Conservation (phyloP, 2,888 invertebrate species). For the Andrena bucephala region DNA sequence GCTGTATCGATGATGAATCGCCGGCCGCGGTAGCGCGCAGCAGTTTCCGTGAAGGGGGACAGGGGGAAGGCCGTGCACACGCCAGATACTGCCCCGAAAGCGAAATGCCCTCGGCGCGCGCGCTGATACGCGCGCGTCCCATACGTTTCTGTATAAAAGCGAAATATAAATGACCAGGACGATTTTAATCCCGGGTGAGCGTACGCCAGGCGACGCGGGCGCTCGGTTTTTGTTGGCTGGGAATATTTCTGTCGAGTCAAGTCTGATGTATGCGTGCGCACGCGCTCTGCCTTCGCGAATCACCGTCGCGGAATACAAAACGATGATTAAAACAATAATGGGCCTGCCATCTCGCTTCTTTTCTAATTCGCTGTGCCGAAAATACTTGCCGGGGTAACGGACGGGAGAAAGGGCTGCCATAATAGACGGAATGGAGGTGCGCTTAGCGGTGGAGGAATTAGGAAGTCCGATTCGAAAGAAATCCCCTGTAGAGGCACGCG, state of each 20-base stretch:
- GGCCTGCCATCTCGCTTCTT: not conserved
- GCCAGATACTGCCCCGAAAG: conserved; percentile 21
- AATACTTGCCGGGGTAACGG: not conserved
- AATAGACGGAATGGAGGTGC: too few species aligned
- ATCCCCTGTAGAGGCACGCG: not conserved
- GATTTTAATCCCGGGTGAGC: conserved; percentile 38
- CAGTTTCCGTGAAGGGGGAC: not conserved
- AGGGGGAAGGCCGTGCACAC: not conserved
- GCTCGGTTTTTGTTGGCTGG: conserved; percentile 11
- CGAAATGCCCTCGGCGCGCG: not conserved
- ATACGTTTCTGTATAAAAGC: conserved; percentile 26
- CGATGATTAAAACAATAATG: not conserved
- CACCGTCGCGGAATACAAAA: not conserved
- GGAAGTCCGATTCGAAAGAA: not conserved
- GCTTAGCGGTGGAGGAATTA: not conserved
- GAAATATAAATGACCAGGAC: conserved; percentile 28
- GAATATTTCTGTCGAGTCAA: conserved; percentile 27
- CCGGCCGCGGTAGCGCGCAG: not conserved
- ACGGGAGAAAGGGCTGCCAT: too few species aligned
- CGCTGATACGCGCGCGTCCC: not conserved
- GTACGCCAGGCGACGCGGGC: not conserved
- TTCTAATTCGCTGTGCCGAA: not conserved
- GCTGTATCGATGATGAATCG: conserved; percentile 9
- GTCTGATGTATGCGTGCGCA: conserved; percentile 3
- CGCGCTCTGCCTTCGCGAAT: not conserved